Evolutionary conservation across 2,797 vertebrate genomes (phyloP).

Genomic region (Sparidentex hasta): DNA sequence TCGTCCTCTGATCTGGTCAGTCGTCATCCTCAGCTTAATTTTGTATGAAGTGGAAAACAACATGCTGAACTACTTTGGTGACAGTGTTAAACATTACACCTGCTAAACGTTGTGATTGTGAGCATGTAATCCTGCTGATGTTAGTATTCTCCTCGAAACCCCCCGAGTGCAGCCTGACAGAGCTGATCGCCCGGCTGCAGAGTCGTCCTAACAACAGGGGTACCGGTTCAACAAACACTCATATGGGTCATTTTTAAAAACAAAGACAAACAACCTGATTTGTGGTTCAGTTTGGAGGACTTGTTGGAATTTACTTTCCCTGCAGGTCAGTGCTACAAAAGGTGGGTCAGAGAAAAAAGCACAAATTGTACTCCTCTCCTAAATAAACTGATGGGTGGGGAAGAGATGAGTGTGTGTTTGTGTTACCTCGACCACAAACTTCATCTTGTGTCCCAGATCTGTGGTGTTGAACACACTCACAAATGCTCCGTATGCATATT

Average conservation of each 20-base stretch:
- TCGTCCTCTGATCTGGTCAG: no score
- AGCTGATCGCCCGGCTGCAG: neutral
- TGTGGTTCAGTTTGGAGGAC: conserved; percentile 8
- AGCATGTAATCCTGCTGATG: neutral
- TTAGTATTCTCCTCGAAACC: neutral
- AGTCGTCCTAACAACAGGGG: neutral
- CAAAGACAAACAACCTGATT: conserved; percentile 10
- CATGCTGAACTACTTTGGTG: neutral
- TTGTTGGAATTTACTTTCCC: conserved; percentile 31
- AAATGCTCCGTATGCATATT: conserved; percentile 38
- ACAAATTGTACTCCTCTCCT: conserved; percentile 25
- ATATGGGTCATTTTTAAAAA: neutral
- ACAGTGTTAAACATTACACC: neutral
- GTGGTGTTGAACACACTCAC: conserved; percentile 39
- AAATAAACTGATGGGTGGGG: conserved; percentile 16
- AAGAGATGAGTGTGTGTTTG: conserved; percentile 7
- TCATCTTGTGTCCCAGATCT: conserved; percentile 46
- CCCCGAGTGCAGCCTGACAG: neutral
- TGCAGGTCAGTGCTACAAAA: conserved; percentile 27
- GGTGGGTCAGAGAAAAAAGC: conserved; percentile 34
- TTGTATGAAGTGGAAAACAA: neutral
- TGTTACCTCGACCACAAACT: conserved; percentile 19
- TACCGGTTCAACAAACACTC: neutral
- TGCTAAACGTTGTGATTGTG: neutral
- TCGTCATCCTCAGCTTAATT: no score